Evolutionary conservation across 2,113 vertebrate genomes (phyloP).

Genomic region (Paratilapia polleni): DNA sequence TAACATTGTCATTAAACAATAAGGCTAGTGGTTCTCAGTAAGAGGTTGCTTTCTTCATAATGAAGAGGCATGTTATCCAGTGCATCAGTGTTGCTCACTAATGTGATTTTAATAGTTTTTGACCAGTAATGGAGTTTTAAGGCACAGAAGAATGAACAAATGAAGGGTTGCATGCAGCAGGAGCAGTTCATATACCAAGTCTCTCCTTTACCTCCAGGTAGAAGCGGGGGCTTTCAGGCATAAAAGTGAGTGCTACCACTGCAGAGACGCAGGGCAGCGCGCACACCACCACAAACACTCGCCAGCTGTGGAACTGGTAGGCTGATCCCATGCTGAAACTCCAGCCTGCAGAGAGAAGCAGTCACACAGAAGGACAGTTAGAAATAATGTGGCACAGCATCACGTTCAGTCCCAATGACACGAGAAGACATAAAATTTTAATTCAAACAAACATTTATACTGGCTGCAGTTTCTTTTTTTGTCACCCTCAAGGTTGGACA

Average conservation of each 20-base stretch:
- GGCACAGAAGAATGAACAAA: not conserved
- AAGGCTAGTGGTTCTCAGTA: not conserved
- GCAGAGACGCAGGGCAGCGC: constrained; percentile 93
- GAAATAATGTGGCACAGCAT: not conserved
- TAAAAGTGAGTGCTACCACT: constrained; percentile 96
- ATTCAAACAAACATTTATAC: not conserved
- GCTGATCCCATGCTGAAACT: constrained; percentile 99
- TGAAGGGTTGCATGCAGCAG: not conserved
- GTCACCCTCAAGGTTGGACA: no score
- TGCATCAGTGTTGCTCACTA: not conserved
- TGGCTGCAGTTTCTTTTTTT: no score
- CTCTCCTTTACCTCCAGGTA: constrained; percentile 79
- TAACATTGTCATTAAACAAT: not conserved
- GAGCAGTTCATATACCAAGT: not conserved
- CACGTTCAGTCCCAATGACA: not conserved
- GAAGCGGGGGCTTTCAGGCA: constrained; percentile 97
- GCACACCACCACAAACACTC: constrained; percentile 97
- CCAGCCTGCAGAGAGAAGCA: constrained; percentile 84
- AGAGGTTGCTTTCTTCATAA: not conserved
- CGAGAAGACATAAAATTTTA: not conserved
- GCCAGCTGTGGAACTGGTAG: constrained; percentile 99
- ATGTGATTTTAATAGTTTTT: not conserved
- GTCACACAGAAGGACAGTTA: not conserved
- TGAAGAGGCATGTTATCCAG: not conserved
- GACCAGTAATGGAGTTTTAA: not conserved